Conservation (phyloP, 2,888 invertebrate species). For the Lasioglossum leucozonium region DNA sequence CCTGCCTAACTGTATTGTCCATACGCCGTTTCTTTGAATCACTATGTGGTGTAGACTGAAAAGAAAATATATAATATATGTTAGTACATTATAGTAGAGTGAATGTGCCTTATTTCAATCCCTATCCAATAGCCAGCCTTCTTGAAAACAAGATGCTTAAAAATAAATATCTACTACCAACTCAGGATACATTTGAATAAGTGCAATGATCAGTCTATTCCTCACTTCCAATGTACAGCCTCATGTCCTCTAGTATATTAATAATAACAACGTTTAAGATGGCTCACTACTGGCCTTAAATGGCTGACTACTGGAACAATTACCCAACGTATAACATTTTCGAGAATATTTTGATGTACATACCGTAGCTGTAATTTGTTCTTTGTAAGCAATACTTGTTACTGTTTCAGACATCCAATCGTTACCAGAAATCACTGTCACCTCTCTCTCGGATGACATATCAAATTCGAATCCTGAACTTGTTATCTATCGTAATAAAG, state of each 20-base stretch:
- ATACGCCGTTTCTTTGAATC: slow-evolving; percentile 83
- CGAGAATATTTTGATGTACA: slow-evolving; percentile 6
- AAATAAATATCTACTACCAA: background rate
- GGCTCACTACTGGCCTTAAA: background rate
- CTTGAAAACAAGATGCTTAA: background rate
- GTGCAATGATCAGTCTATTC: too few relatives aligned
- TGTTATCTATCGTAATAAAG: slow-evolving; percentile 85
- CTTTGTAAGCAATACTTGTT: slow-evolving; percentile 82
- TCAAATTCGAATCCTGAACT: slow-evolving; percentile 87
- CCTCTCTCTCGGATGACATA: slow-evolving; percentile 77
- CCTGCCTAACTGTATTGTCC: slow-evolving; percentile 80
- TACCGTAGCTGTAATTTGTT: slow-evolving; percentile 78
- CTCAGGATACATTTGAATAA: background rate
- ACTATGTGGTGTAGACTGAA: slow-evolving; percentile 78
- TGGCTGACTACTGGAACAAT: background rate
- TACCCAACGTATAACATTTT: background rate
- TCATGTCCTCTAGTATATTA: background rate
- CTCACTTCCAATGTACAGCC: background rate
- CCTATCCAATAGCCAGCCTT: background rate
- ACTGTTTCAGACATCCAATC: slow-evolving; percentile 82
- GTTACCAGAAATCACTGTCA: slow-evolving; percentile 74
- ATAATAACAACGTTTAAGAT: background rate
- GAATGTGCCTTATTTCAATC: background rate
- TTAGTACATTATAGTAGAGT: background rate
- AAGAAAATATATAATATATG: slow-evolving; percentile 29